Percentiles rank a stretch among this genome's conserved stretches.
Conservation (phyloP, 92 coral and sea anemone genomes). For the Epizoanthus ramosus region DNA sequence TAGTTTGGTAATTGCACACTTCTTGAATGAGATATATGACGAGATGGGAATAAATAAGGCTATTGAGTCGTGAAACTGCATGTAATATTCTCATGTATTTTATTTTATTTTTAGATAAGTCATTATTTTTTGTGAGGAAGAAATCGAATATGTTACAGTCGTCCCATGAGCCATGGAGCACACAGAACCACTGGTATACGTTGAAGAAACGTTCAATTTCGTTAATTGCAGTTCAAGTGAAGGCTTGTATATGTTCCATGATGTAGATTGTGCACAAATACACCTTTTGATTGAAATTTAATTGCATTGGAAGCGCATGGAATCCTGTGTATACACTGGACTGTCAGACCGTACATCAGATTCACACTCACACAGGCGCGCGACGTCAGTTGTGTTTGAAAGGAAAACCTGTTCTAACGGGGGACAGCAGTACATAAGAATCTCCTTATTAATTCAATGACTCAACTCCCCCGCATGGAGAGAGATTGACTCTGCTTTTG, state of each 20-base stretch:
- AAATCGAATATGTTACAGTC: too few relatives aligned
- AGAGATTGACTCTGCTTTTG: slow-evolving; percentile 2
- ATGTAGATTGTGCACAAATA: slow-evolving; percentile 1
- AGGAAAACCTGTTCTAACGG: neutral
- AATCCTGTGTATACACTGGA: neutral
- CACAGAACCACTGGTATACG: neutral
- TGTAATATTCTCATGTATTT: neutral
- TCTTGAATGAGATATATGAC: slow-evolving; percentile 13
- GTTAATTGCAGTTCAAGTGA: neutral
- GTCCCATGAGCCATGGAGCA: too few relatives aligned
- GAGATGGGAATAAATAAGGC: neutral
- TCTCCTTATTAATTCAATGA: neutral
- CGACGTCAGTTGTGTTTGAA: slow-evolving; percentile 6
- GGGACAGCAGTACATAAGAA: neutral
- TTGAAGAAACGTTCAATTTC: neutral
- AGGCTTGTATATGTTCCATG: neutral
- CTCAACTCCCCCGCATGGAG: neutral
- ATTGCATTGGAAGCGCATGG: slow-evolving; percentile 30
- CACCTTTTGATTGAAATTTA: slow-evolving; percentile 20
- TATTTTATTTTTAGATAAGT: neutral
- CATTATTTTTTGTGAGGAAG: neutral
- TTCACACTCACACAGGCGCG: slow-evolving; percentile 2
- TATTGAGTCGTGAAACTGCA: neutral
- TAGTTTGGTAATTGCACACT: neutral
- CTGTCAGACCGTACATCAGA: neutral